Evolutionary conservation across 2,113 vertebrate genomes (phyloP), one percentile per base, ranked within the genome.

Genomic region (Cynopterus brachyotis): DNA sequence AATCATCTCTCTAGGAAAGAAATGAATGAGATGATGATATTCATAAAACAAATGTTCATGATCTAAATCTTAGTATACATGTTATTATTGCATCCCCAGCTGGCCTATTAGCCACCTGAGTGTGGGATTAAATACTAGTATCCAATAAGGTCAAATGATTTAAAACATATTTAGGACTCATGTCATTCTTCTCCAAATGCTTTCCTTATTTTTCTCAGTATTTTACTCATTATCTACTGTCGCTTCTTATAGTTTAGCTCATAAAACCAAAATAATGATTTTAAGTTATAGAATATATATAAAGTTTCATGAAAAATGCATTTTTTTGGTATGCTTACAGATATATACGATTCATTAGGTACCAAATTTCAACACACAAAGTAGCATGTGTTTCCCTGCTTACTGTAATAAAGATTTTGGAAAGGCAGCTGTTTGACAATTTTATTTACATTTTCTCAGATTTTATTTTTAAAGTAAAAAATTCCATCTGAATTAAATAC

Each of bases 381-480:
- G 86, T 53, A 89, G 79, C 88, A 70, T 67, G 66, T 37, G 92
- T 92, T 98, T 94, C 95, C 92, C 92, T 69, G 78, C 87, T 81
- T 94, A 94, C 50, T 94, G 45, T 60, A 95, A 96, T 97, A 93
- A 97, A 97, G 94, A 81, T 64, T 89, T 24, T 95, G 79, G 66
- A 97, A 96, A 90, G 94, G 80, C 86, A 98, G 97, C 89, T 97
- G 90, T 95, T 97, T 98, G 91, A 94, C 83, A 95, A 97, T 97
- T 79, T 96, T 84, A 67, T 98, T 97, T 97, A 72, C n/a, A 7
- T 69, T 95, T 94, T 87, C 87, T 94, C 88, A 94, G 7, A 57
- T 95, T 97, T 97, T 95, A 90, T 64, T 93, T 97, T 98, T 93
- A 89, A 98, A 97, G 87, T 45, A 97, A 87, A 97, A 96, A 98